Base-by-base conservation (phyloP, 2,797 vertebrate genomes). In the Rhinichthys osculus region DNA sequence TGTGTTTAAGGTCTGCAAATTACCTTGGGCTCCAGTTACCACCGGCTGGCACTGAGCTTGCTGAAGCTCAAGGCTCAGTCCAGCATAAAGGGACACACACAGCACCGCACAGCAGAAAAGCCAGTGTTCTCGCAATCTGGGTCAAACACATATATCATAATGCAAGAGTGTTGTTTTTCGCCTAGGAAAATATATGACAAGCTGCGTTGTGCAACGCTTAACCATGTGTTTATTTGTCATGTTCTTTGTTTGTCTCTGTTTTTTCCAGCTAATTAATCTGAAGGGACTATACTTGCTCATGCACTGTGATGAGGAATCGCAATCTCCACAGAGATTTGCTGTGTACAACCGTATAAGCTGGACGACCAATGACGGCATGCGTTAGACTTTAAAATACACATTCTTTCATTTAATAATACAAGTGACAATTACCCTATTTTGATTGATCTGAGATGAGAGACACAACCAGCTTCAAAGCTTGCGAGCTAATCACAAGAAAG, bases 1-100 rank as follows among this genome's bases (percentile, higher is more conserved):
- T 89, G 89, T 90, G 90, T 90, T 92, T 92, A 92, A 92, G 86
- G 88, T 85, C 84, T 87, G 86, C 83, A 90, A 90, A 92, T 90
- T 89, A 91, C 84, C 83, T 88, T 54, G 67, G 82, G 89, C 89
- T 90, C 78, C 82, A 71, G 82, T 88, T 89, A 84, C 90, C 83
- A 66, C 23, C 66, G 84, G 78, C 84, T 83, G 77, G 78, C 87
- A 76, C 59, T 59, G 78, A 83, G 78, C 86, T 82, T 72, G 64
- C 40, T 72, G 85, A 78, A 86, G 82, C 67, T 85, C 78, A 54
- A 77, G 81, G 66, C 76, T 82, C 66, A 69, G 69, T 80, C 73
- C 59, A 82, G 81, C 30, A 78, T 69, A 69, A 76, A 57, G 44
- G 35, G 74, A 62, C 78, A 78, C 77, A 72, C 23, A n/a, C 83